phyloP scores from a whole-genome alignment of 1,140 invertebrate genomes.

The Drosophila rhopaloa region DNA sequence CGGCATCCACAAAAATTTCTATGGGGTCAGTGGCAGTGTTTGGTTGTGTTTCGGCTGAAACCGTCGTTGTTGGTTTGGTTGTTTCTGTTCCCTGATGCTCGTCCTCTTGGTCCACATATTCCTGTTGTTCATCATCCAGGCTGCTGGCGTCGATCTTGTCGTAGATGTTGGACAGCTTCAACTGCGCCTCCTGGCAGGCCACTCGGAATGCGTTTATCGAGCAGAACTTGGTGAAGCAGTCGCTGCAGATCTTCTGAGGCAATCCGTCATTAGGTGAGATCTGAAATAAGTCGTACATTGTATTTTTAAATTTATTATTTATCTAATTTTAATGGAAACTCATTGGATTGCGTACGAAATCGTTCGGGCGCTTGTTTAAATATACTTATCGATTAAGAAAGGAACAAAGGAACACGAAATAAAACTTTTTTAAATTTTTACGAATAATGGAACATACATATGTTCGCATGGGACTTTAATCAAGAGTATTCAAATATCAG shows the following conservation, averaged over 20 bases:
- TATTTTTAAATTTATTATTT: background rate
- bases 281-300: constrained; percentile 17
- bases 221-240: constrained; percentile 80
- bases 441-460: too few species aligned
- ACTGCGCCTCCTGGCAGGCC: constrained; percentile 74
- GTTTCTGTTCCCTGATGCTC: constrained; percentile 3
- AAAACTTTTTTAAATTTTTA: too few species aligned
- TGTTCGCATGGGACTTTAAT: too few species aligned
- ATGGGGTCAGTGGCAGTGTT: constrained; percentile 67
- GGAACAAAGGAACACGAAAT: too few species aligned
- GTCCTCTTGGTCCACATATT: constrained; percentile 9
- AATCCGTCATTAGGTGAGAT: constrained; percentile 76
- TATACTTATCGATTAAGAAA: too few species aligned
- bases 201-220: constrained; percentile 72
- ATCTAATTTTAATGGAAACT: background rate
- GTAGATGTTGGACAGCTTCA: constrained; percentile 75
- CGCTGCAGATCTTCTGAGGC: constrained; percentile 79
- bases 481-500: too few species aligned
- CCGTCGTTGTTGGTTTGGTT: constrained; percentile 39
- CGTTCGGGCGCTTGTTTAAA: too few species aligned
- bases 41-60: constrained; percentile 50
- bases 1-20: constrained; percentile 57
- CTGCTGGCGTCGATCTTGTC: constrained; percentile 77
- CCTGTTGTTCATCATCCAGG: constrained; percentile 51
- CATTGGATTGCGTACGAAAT: background rate